Evolutionary conservation across 1,140 invertebrate genomes (phyloP).

Genomic region (Bombus waltoni): DNA sequence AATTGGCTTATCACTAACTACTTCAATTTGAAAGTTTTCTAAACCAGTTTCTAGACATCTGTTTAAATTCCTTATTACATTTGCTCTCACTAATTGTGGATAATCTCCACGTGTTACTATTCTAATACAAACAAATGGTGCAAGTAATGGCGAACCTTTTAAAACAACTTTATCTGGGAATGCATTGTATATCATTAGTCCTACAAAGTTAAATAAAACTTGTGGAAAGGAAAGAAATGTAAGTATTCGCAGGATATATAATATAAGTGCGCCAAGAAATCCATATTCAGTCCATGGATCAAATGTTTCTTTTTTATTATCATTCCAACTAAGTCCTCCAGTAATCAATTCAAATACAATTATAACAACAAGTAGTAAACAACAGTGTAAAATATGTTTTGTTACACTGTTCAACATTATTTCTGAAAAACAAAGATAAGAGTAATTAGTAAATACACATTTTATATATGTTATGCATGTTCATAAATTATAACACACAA

Average conservation of each 20-base stretch:
- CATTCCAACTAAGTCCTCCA: conserved; percentile 89
- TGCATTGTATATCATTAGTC: conserved; percentile 95
- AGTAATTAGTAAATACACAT: conserved; percentile 14
- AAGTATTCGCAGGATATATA: conserved; percentile 92
- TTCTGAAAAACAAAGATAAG: conserved; percentile 61
- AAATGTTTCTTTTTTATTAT: conserved; percentile 84
- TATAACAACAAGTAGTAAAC: conserved; percentile 89
- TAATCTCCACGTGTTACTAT: conserved; percentile 98
- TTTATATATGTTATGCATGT: background rate
- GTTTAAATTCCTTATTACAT: conserved; percentile 95
- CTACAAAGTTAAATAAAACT: conserved; percentile 96
- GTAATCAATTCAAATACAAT: conserved; percentile 90
- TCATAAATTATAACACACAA: too few species aligned
- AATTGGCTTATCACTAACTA: conserved; percentile 96
- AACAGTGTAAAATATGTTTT: conserved; percentile 91
- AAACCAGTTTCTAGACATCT: conserved; percentile 94
- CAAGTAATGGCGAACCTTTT: conserved; percentile 94
- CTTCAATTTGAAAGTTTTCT: conserved; percentile 98
- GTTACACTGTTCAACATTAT: conserved; percentile 86
- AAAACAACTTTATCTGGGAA: conserved; percentile 96
- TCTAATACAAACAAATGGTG: conserved; percentile 97
- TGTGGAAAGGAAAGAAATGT: conserved; percentile 95
- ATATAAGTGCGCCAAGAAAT: conserved; percentile 85
- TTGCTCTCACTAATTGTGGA: conserved; percentile 94
- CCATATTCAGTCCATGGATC: conserved; percentile 93